Evolutionary conservation across 2,797 vertebrate genomes (phyloP), one percentile per base, ranked within the genome.

Genomic region (Leptodactylus fallax): DNA sequence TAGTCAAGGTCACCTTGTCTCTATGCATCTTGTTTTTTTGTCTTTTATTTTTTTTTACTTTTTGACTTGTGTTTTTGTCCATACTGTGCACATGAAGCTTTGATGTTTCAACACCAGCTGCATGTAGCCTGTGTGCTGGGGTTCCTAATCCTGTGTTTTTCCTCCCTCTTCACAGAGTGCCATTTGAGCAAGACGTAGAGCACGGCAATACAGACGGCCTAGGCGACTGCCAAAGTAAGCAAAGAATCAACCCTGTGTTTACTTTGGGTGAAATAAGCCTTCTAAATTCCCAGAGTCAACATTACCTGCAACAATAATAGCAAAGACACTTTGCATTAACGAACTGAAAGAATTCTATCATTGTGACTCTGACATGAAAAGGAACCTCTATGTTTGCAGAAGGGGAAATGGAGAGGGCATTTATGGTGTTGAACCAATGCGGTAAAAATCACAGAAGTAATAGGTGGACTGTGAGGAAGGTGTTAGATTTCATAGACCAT

Each of bases 181-280:
- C 95, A 93, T 99, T 98, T 94, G 98, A 99, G 94, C 98, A 99
- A 95, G 98, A 99, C 94, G 92, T 99, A 94, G 97, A 99, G 92
- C 97, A 95, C 91, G 98, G 98, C 93, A 98, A 97, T 94, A 99
- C 98, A 94, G 98, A 99, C 94, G 98, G 98, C 94, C 96, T 99
- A 95, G 98, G 98, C 93, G 98, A 99, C 95, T 99, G 98, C 97
- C 98, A 99, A 96, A 99, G 98, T 99, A 98, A 99, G 98, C 96
- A 96, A 92, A 93, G 87, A 86, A 94, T 91, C 92, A 85, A 85
- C 90, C 90, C 87, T 91, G 71, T 92, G 36, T 93, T 94, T 93
- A 91, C 92, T 89, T 90, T 90, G 87, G 94, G 92, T 93, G 87
- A 93, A 89, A 93, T 86, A 92, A 87, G 92, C 91, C 92, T 92